phyloP scores from a whole-genome alignment of 2,113 vertebrate genomes.

The Anarrhichthys ocellatus region DNA sequence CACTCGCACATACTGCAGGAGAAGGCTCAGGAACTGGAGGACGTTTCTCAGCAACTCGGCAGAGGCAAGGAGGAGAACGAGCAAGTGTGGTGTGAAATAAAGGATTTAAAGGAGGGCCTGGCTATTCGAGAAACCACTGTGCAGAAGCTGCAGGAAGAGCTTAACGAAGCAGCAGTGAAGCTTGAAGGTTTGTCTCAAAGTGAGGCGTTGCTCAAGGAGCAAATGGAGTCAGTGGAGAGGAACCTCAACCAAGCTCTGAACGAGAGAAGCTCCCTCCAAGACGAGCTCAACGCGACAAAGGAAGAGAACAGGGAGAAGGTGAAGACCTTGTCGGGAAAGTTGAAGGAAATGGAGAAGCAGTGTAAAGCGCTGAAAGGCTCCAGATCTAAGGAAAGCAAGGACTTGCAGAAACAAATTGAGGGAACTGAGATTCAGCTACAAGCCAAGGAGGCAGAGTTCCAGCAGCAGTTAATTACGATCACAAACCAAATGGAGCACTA shows the following conservation, averaged over 20 bases:
- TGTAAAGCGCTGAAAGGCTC: slow-evolving; percentile 79
- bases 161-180: slow-evolving; percentile 82
- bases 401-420: slow-evolving; percentile 83
- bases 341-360: slow-evolving; percentile 83
- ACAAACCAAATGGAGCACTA: slow-evolving; percentile 78
- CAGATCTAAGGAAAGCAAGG: slow-evolving; percentile 81
- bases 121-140: slow-evolving; percentile 81
- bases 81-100: slow-evolving; percentile 76
- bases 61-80: slow-evolving; percentile 83
- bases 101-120: slow-evolving; percentile 85
- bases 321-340: slow-evolving; percentile 74
- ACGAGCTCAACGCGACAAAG: slow-evolving; percentile 80
- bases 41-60: slow-evolving; percentile 83
- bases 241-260: slow-evolving; percentile 85
- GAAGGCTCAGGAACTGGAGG: slow-evolving; percentile 86
- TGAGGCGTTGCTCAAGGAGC: slow-evolving; percentile 84
- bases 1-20: slow-evolving; percentile 85
- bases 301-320: slow-evolving; percentile 82
- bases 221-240: slow-evolving; percentile 84
- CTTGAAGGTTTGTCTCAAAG: slow-evolving; percentile 81
- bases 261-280: slow-evolving; percentile 85
- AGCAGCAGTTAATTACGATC: slow-evolving; percentile 76
- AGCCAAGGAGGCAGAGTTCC: slow-evolving; percentile 83
- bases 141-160: slow-evolving; percentile 87
- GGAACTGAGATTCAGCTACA: slow-evolving; percentile 77